phyloP scores from a whole-genome alignment of 2,797 vertebrate species.

The Protonibea diacanthus region DNA sequence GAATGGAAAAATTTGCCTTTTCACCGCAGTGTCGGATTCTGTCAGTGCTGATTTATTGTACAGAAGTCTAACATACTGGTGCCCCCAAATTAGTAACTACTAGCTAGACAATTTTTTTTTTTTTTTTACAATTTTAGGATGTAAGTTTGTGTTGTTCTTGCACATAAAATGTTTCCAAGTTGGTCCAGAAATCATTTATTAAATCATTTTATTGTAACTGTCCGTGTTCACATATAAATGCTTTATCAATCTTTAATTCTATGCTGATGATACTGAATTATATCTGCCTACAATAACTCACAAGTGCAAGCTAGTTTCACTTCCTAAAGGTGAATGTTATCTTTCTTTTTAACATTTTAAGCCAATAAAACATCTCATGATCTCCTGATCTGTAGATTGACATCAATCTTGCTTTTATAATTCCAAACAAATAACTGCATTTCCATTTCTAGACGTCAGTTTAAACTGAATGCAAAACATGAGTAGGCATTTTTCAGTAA shows the following conservation, averaged over 20 bases:
- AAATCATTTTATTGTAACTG: not conserved
- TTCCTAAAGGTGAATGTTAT: not conserved
- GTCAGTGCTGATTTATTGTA: not conserved
- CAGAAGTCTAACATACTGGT: not conserved
- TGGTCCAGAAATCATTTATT: not conserved
- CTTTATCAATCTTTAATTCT: not conserved
- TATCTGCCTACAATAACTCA: not conserved
- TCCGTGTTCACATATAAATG: not conserved
- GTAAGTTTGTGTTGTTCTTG: not conserved
- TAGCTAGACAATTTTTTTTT: too few species aligned
- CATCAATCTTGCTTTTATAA: too few species aligned
- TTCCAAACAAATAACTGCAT: too few species aligned
- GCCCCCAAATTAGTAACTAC: not conserved
- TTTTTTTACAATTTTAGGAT: not conserved
- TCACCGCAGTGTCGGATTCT: too few species aligned
- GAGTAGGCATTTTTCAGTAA: not conserved
- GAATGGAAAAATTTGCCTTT: too few species aligned
- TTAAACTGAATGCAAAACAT: not conserved
- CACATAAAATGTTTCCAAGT: not conserved
- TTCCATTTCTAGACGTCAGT: not conserved
- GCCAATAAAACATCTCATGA: not conserved
- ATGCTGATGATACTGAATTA: not conserved
- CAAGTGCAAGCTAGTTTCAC: constrained; percentile 1
- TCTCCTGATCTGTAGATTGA: not conserved
- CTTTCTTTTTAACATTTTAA: not conserved